phyloP scores from a whole-genome alignment of 2,797 vertebrate species.

The Melanotaenia maccullochi region DNA sequence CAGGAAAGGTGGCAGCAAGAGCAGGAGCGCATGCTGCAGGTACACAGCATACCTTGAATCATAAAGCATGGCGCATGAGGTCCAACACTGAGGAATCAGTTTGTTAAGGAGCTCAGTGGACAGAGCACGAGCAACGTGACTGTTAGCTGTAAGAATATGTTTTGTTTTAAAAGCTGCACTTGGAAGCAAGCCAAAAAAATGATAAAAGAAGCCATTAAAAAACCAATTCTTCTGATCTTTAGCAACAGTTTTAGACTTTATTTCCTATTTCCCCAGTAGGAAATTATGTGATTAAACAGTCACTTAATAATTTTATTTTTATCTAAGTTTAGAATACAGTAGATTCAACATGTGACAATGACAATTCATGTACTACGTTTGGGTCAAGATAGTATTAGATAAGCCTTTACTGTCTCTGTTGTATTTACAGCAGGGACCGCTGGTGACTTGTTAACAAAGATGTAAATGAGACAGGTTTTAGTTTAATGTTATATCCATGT shows the following conservation, averaged over 20 bases:
- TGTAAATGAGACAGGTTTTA: background rate
- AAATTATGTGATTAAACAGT: background rate
- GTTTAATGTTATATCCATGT: background rate
- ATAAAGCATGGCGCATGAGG: slow-evolving; percentile 59
- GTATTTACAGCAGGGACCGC: background rate
- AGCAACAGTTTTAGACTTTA: background rate
- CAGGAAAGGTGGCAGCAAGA: slow-evolving; percentile 97
- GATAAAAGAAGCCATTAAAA: background rate
- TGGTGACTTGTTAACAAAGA: background rate
- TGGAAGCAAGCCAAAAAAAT: background rate
- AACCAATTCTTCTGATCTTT: background rate
- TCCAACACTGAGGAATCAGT: slow-evolving; percentile 3
- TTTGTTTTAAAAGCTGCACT: background rate
- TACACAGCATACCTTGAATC: slow-evolving; percentile 68
- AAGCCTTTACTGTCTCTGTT: background rate
- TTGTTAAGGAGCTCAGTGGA: background rate
- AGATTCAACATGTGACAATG: background rate
- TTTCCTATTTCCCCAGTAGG: background rate
- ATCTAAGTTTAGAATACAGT: background rate
- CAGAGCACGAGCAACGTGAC: slow-evolving; percentile 4
- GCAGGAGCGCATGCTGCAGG: slow-evolving; percentile 96
- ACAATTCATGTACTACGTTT: background rate
- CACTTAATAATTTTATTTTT: background rate
- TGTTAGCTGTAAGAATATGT: background rate
- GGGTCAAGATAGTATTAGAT: background rate